Conservation (phyloP, 2,113 vertebrate species). For the Syngnathoides biaculeatus region DNA sequence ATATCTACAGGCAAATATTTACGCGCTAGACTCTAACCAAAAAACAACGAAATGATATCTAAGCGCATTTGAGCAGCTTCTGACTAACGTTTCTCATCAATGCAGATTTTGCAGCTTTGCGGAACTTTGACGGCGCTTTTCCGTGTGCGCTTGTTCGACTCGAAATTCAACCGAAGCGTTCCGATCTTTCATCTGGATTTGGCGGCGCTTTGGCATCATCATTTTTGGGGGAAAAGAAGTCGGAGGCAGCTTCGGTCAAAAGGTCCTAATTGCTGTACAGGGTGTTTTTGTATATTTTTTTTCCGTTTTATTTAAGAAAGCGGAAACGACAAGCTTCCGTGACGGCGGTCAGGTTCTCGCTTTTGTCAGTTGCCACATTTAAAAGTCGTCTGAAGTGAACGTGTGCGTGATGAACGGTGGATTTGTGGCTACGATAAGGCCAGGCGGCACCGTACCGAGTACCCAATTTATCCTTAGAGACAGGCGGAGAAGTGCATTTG, state of each 20-base stretch:
- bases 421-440: neutral
- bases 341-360: neutral
- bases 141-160: slow-evolving; percentile 39
- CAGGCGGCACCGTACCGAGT: neutral
- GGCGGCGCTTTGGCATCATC: neutral
- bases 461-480: neutral
- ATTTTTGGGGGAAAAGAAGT: neutral
- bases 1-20: slow-evolving; percentile 17
- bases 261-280: neutral
- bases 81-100: slow-evolving; percentile 18
- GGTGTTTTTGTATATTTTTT: neutral
- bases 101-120: slow-evolving; percentile 11
- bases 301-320: neutral
- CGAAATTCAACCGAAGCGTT: slow-evolving; percentile 32
- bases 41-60: neutral
- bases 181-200: neutral
- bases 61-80: neutral
- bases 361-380: neutral
- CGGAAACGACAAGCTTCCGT: neutral
- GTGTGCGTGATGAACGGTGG: neutral
- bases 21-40: slow-evolving; percentile 9
- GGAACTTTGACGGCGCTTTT: slow-evolving; percentile 17
- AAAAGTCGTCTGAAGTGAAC: neutral
- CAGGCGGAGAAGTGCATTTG: neutral
- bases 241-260: neutral